Evolutionary conservation across 2,888 invertebrate species (phyloP).

Genomic region (Andrena bucephala): DNA sequence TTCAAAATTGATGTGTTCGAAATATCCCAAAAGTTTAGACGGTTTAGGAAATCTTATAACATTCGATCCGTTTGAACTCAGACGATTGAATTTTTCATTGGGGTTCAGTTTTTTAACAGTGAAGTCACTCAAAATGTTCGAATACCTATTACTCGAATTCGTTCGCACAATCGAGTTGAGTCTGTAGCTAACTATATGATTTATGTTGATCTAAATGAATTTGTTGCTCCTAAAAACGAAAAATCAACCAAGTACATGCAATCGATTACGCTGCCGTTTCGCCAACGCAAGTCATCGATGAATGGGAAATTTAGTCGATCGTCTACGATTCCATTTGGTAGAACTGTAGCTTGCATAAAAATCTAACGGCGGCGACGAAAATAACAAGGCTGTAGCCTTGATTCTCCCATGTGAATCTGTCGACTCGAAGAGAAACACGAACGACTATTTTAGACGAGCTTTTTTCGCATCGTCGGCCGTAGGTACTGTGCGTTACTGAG

Average conservation of each 20-base stretch:
- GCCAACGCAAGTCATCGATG: background rate
- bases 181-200: too few species aligned
- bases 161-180: too few species aligned
- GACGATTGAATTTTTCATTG: too few species aligned
- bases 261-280: background rate
- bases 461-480: conserved; percentile 45
- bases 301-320: background rate
- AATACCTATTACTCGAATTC: too few species aligned
- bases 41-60: too few species aligned
- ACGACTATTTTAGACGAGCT: conserved; percentile 60
- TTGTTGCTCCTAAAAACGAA: background rate
- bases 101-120: too few species aligned
- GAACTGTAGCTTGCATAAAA: conserved; percentile 11
- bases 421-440: conserved; percentile 5
- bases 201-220: too few species aligned
- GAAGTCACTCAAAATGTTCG: too few species aligned
- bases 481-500: conserved; percentile 1
- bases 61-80: too few species aligned
- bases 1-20: too few species aligned
- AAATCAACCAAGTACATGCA: background rate
- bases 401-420: conserved; percentile 18
- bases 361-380: conserved; percentile 14
- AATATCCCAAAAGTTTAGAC: too few species aligned
- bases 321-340: conserved; percentile 8
- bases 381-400: conserved; percentile 32